Evolutionary conservation across 2,113 vertebrate species (phyloP).

Genomic region (Struthidea cinerea): DNA sequence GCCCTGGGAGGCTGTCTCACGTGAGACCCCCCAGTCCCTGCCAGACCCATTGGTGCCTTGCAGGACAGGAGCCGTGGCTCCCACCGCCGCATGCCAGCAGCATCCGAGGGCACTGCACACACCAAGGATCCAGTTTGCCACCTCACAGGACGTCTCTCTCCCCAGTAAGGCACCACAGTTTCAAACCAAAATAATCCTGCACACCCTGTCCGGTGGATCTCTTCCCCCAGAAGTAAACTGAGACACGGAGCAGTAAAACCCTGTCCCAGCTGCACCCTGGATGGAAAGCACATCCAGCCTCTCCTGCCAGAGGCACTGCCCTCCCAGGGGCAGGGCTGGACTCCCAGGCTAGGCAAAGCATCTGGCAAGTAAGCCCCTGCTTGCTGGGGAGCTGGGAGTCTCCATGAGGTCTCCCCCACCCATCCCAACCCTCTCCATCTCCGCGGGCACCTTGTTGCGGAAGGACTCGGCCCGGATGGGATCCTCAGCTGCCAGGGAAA

Average conservation of each 20-base stretch:
- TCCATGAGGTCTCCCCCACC: neutral
- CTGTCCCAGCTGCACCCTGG: neutral
- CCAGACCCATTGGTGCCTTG: neutral
- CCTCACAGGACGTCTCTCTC: neutral
- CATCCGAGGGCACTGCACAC: neutral
- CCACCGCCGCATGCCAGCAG: neutral
- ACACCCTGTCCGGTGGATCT: neutral
- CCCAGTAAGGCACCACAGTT: neutral
- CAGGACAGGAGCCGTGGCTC: neutral
- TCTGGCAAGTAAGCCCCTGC: neutral
- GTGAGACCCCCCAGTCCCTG: neutral
- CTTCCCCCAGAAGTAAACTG: neutral
- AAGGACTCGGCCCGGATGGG: slow-evolving; percentile 90
- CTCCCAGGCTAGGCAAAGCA: neutral
- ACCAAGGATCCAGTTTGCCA: neutral
- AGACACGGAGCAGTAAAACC: neutral
- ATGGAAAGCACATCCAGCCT: neutral
- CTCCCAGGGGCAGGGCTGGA: neutral
- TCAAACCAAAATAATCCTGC: neutral
- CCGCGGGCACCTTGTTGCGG: slow-evolving; percentile 81
- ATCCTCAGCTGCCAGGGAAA: slow-evolving; percentile 94
- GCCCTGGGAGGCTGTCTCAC: neutral
- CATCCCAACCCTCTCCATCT: neutral
- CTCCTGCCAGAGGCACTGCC: neutral
- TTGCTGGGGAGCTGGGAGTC: neutral